Conservation (phyloP, 2,888 invertebrate genomes). For the Polyommatus icarus region DNA sequence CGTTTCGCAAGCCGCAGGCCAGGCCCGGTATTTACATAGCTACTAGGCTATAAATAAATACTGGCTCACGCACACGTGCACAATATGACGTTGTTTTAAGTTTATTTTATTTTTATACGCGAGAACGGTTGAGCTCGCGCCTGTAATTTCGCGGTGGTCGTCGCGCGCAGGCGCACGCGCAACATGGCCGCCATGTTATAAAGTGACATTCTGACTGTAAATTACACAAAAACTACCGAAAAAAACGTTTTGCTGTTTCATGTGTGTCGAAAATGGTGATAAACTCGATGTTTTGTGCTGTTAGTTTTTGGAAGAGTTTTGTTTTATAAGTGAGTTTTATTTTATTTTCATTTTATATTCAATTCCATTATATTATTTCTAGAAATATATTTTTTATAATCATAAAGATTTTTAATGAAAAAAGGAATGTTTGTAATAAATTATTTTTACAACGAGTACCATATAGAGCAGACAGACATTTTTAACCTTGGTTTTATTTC, state of each 20-base stretch:
- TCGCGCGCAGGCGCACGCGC: constrained; percentile 77
- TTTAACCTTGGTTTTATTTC: not conserved
- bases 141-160: constrained; percentile 79
- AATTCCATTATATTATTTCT: not conserved
- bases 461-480: not conserved
- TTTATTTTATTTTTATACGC: constrained; percentile 80
- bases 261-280: constrained; percentile 26
- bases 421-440: not conserved
- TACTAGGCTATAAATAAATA: constrained; percentile 80
- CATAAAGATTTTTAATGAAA: not conserved
- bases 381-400: not conserved
- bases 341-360: not conserved
- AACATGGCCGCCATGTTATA: constrained; percentile 44
- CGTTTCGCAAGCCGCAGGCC: constrained; percentile 75
- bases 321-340: constrained; percentile 9
- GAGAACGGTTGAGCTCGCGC: constrained; percentile 65
- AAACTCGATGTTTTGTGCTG: not conserved
- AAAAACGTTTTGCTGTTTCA: not conserved
- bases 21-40: constrained; percentile 75
- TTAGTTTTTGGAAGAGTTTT: constrained; percentile 14
- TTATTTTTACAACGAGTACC: not conserved
- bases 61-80: constrained; percentile 76
- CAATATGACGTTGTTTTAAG: constrained; percentile 78
- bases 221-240: constrained; percentile 33
- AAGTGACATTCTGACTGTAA: constrained; percentile 45